Percentiles rank a stretch among this genome's conserved stretches.
phyloP scores from a whole-genome alignment of 2,888 invertebrate genomes.

The Rhagium mordax region DNA sequence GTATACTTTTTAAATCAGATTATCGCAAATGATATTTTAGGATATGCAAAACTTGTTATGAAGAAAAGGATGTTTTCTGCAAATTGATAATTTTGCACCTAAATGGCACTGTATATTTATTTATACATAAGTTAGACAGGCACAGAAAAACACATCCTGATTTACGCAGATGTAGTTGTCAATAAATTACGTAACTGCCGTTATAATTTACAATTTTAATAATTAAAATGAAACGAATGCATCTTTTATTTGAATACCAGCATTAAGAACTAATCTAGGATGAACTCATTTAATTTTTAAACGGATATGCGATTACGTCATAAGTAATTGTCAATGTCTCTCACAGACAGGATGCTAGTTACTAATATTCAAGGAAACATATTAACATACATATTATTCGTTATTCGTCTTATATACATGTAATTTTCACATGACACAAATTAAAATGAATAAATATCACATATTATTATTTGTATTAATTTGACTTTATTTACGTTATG shows the following conservation, averaged over 20 bases:
- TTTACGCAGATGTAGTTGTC: too few relatives aligned
- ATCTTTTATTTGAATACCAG: neutral
- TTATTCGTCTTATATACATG: neutral
- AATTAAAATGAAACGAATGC: neutral
- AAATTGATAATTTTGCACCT: too few relatives aligned
- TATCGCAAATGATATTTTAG: too few relatives aligned
- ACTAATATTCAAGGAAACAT: neutral
- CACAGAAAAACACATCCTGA: too few relatives aligned
- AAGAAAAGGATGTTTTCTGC: too few relatives aligned
- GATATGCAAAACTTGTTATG: too few relatives aligned
- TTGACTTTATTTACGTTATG: neutral
- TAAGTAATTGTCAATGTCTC: neutral
- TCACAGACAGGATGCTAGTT: neutral
- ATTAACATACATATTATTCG: neutral
- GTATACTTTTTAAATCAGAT: too few relatives aligned
- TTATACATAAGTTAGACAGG: too few relatives aligned
- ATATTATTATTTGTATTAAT: neutral
- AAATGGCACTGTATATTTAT: too few relatives aligned
- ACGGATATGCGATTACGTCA: slow-evolving; percentile 8
- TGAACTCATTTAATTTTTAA: slow-evolving; percentile 19
- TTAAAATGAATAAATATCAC: neutral
- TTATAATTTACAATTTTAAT: neutral
- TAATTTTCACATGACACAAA: neutral
- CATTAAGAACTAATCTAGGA: slow-evolving; percentile 1
- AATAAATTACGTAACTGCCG: neutral